Base-by-base conservation (phyloP, 1,140 invertebrate species). In the Euura lappo region DNA sequence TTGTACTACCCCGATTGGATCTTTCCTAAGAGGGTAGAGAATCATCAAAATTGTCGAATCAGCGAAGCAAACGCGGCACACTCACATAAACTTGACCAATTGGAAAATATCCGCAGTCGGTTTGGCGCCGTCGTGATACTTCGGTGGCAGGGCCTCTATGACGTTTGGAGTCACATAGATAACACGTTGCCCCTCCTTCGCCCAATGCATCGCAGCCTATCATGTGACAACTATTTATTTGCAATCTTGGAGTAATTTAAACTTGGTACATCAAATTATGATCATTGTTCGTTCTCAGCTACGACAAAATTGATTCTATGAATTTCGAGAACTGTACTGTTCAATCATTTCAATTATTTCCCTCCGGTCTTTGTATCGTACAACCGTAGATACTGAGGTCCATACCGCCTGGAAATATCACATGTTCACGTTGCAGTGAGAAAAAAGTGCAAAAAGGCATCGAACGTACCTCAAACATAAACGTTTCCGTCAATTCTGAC, bases 21-120 rank as follows among this genome's bases (percentile, higher is more conserved):
- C 7, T 65, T 28, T 28, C 1, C 28, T 1, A 28, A 28, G 28
- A 28, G 28, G 28, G 28, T 28, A 28, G 43, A 67, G 6, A 67
- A 43, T 2, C 6, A 47, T 11, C 71, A 70, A 11, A 28, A 43
- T 13, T 10, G 1, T 68, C 8, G 8, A n/a, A n/a, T 10, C 8
- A 8, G 28, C 11, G 65, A 71, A 71, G 8, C 60, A 28, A 28
- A 28, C 28, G 28, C 28, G 28, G 13, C 10, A 8, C 8, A 78
- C 81, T 76, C 78, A 87, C 86, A 86, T 79, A 74, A 87, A 87
- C 81, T 80, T 83, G n/a, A 87, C 83, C 70, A 83, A 71, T 73
- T 81, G 83, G 44, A 85, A 80, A 71, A 78, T 75, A 45, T 80
- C 76, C 2, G 78, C 74, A 45, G 78, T 67, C 42, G 82, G 74